Evolutionary conservation across 2,888 invertebrate species (phyloP), one percentile per base, ranked within the genome.

Genomic region (Metalampra italica): DNA sequence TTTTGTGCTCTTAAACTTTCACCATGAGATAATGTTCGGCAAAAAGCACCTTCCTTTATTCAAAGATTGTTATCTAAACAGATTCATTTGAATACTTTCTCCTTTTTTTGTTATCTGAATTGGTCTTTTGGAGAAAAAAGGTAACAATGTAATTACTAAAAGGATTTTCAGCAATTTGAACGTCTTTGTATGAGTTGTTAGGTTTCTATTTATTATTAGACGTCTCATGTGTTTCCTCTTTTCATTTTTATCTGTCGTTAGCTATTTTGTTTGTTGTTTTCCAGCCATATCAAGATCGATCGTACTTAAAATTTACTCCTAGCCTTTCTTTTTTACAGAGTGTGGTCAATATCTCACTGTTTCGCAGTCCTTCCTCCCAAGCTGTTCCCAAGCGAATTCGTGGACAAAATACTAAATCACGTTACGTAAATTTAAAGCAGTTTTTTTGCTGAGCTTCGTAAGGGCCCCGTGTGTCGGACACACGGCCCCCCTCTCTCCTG

Each of bases 61-160:
- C 62, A 54, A 54, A 77, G 81, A 82, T 84, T 73, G 66, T 66
- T 80, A 85, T 85, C 84, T 65, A 9, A 62, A 59, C 62, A 67
- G 76, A 83, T 84, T 84, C 76, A 84, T 85, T 83, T 71, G 74
- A 73, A 78, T 78, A 76, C 75, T 78, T 82, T 78, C 70, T 72
- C 63, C 64, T 63, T 68, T 67, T 62, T 59, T 50, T 54, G 66
- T 74, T 81, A 78, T 75, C 75, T 39, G 37, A 43, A 29, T 37
- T 8, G 36, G 15, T 5, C 9, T 9, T 14, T 46, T 47, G 51
- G 43, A 36, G 39, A 46, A 53, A 45, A 45, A 45, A 53, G 43
- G 54, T 55, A 12, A 8, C 14, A 39, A 7, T 34, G 34, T 34
- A 34, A 34, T 34, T 34, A 34, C 11, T 34, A 9, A 1, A 11